A percentile compares a stretch with the other conserved stretches of the same genome.
Conservation (phyloP, 2,113 vertebrate species). For the Bothrops jararaca region DNA sequence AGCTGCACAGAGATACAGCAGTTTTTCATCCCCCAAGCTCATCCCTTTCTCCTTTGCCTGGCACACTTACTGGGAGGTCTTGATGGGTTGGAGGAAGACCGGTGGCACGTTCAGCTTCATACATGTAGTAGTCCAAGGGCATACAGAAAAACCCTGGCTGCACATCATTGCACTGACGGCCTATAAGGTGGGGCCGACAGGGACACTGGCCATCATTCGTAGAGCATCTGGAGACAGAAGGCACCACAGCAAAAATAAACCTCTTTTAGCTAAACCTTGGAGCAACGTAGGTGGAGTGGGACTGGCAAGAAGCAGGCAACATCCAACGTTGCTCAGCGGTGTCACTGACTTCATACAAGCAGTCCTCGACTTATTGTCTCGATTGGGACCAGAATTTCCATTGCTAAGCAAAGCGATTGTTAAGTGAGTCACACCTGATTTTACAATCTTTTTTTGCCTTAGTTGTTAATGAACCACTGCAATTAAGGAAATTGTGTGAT, state of each 20-base stretch:
- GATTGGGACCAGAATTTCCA: not conserved
- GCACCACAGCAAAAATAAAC: not conserved
- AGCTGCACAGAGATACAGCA: not conserved
- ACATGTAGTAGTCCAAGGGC: slow-evolving; percentile 78
- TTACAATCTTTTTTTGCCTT: not conserved
- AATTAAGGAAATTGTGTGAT: not conserved
- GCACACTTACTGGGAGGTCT: slow-evolving; percentile 73
- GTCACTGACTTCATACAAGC: not conserved
- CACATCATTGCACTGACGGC: slow-evolving; percentile 78
- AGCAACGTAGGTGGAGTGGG: not conserved
- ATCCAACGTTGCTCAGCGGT: not conserved
- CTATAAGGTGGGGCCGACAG: slow-evolving; percentile 78
- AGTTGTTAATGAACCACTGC: not conserved
- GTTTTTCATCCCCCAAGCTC: not conserved
- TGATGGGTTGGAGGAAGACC: slow-evolving; percentile 66
- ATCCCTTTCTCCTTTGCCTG: rapidly evolving
- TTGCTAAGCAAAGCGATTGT: not conserved
- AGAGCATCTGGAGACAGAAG: slow-evolving; percentile 70
- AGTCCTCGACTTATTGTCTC: not conserved
- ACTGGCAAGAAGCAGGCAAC: not conserved
- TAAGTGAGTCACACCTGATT: not conserved
- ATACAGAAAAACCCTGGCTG: slow-evolving; percentile 85
- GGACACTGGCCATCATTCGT: slow-evolving; percentile 80
- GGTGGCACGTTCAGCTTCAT: slow-evolving; percentile 75
- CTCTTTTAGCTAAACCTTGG: not conserved